These are phyloP conservation scores for Diuraphis noxia DNA, from an alignment of 1,140 invertebrate species.

Conservation along the genomic window DNA sequence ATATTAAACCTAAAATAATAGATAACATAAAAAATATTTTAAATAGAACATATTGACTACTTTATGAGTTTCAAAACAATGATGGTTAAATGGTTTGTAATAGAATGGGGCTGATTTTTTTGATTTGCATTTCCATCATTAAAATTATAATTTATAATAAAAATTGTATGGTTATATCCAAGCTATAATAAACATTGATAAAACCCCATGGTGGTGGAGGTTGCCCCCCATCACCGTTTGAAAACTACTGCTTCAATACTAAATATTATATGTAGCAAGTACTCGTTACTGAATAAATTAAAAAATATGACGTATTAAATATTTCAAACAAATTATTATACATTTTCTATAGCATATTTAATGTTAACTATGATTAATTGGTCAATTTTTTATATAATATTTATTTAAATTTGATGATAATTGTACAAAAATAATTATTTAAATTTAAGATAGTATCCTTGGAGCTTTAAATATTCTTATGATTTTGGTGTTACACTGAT, in stretches of 20 bases:
- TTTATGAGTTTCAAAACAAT: background rate
- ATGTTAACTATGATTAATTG: background rate
- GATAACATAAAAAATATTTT: background rate
- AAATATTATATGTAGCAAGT: too few relatives aligned
- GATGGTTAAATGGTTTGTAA: background rate
- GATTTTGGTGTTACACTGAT: background rate
- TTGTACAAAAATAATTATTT: too few relatives aligned
- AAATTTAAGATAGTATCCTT: too few relatives aligned
- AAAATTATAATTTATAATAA: too few relatives aligned
- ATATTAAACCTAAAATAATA: conserved; percentile 14
- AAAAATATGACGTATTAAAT: background rate
- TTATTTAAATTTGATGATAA: background rate
- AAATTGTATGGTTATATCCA: too few relatives aligned
- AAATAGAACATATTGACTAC: background rate
- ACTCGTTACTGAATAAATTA: background rate
- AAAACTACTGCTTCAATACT: too few relatives aligned
- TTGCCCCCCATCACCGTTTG: too few relatives aligned
- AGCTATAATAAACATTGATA: too few relatives aligned
- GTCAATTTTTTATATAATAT: background rate
- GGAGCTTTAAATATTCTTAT: too few relatives aligned
- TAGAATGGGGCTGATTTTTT: too few relatives aligned
- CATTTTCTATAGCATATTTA: background rate
- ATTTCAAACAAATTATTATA: background rate
- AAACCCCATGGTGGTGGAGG: too few relatives aligned
- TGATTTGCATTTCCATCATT: too few relatives aligned